Evolutionary conservation across 2,113 vertebrate genomes (phyloP), one percentile per base, ranked within the genome.

Genomic region (Sebastes schlegelii): DNA sequence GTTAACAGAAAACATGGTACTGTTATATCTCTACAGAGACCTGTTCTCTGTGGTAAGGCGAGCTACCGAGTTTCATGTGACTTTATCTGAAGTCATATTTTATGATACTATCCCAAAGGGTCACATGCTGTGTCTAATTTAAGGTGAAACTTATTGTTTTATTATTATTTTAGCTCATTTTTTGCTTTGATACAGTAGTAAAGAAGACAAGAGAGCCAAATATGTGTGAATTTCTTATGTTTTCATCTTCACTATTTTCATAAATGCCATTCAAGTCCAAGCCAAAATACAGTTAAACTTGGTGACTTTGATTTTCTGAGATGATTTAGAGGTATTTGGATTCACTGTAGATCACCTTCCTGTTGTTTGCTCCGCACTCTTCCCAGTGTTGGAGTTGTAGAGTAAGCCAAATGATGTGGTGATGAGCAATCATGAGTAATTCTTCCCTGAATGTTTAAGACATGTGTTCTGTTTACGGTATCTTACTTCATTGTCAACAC

Each of bases 401-500:
- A 62, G 40, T 17, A 17, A 49, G 73, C 49, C 65, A 60, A 62
- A 21, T 23, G 42, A 60, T 1, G 0, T 13, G 16, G 2, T 71
- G 72, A 80, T 78, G 60, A 58, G 73, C 64, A 57, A 34, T 13
- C 46, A 77, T 62, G 69, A 72, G 21, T 75, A 11, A 55, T 54
- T 13, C 74, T 40, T 58, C 45, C 6, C 9, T 81, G 65, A 69
- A 64, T 61, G 51, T 43, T 73, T 62, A 19, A 62, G 49, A 55
- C 54, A 13, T 57, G 40, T 75, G 7, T 71, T 52, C 23, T 55
- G 10, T 58, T 23, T 2, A 12, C 9, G 11, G 23, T 61, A 14
- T 61, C 10, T 79, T 10, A 55, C 63, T 63, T 58, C 45, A 8
- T 57, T 48, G 45, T 54, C 54, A 74, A 14, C 48, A 62, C 9